Conservation (phyloP, 2,113 vertebrate species). For the Misgurnus anguillicaudatus region DNA sequence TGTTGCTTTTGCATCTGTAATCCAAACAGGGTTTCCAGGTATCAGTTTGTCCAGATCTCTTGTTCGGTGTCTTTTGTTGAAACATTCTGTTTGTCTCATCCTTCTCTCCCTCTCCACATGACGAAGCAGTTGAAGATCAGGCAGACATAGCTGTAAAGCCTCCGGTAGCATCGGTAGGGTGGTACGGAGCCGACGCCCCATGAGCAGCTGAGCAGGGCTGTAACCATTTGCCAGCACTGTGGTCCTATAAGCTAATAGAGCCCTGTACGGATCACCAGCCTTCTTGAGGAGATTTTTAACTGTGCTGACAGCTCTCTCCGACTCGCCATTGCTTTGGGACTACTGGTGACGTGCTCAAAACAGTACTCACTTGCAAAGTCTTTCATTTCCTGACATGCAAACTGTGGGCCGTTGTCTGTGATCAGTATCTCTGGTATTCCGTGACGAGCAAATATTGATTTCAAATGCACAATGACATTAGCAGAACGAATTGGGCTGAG, state of each 20-base stretch:
- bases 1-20: neutral
- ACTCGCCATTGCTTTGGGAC: too few relatives aligned
- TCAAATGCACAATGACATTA: too few relatives aligned
- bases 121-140: neutral
- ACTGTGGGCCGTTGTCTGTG: too few relatives aligned
- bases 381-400: too few relatives aligned
- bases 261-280: neutral
- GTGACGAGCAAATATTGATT: too few relatives aligned
- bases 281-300: conserved; percentile 20
- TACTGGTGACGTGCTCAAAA: too few relatives aligned
- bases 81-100: neutral
- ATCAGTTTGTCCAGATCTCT: neutral
- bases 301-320: neutral
- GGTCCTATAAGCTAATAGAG: neutral
- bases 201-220: conserved; percentile 6
- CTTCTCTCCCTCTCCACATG: conserved; percentile 13
- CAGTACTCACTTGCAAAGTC: too few relatives aligned
- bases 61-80: neutral
- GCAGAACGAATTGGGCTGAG: too few relatives aligned
- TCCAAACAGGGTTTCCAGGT: conserved; percentile 3
- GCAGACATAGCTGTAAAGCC: neutral
- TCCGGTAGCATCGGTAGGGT: neutral
- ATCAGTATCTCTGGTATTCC: too few relatives aligned
- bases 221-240: conserved; percentile 14
- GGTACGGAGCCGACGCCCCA: neutral